Evolutionary conservation across 2,797 vertebrate genomes (phyloP), one percentile per base, ranked within the genome.

Genomic region (Protosalanx chinensis): DNA sequence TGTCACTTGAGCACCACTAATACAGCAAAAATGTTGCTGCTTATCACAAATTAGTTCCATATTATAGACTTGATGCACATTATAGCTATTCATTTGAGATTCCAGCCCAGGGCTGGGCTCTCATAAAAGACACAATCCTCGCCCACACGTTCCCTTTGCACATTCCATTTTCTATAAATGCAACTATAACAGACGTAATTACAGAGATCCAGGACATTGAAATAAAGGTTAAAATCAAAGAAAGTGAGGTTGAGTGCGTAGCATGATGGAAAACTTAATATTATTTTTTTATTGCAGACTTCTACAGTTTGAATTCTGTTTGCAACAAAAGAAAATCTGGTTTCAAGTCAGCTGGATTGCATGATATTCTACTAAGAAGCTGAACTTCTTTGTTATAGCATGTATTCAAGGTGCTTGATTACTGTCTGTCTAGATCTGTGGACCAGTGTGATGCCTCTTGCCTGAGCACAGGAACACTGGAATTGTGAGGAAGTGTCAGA

Each of bases 381-480:
- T 41, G 41, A 41, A 41, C 41, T 41, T 12, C 41, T 41, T 41
- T 41, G 41, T 41, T 12, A 41, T 41, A 41, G 10, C 10, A 41
- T 8, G 8, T 41, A 41, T 41, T 41, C 69, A 16, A 68, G 33
- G 35, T 13, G 30, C 71, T 66, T 72, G 73, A 79, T 76, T 67
- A 29, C 56, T 74, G 71, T 64, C 15, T 61, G 37, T 63, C 59
- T 37, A 18, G 46, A 41, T 64, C 18, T 60, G 27, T 13, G 23
- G 68, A 51, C 63, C 67, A 53, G 63, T 62, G 60, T 1, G 37
- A 41, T 1, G 37, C 37, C 6, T 41, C 37, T 41, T 41, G 37
- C 2, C 37, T 41, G 37, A 41, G 37, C 37, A 41, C 37, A 41
- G 37, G 35, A 41, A 41, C 37, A 41, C 37, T 41, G 37, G 37